These are phyloP conservation scores for Garra rufa DNA, from an alignment of 2,113 vertebrate genomes.

Conservation along the genomic window DNA sequence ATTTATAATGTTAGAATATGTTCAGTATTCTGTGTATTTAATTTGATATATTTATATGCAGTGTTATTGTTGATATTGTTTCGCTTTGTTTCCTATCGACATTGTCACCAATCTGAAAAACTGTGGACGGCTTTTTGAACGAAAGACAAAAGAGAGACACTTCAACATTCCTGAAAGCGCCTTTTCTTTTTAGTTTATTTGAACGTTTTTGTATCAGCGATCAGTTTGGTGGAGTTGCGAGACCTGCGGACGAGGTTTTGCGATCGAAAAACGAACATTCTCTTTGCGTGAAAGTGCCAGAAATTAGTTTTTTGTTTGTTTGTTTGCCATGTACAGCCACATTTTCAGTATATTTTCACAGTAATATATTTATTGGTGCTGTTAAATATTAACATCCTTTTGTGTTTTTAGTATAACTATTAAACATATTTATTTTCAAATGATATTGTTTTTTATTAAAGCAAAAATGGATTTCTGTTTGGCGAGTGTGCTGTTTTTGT, in stretches of 20 bases:
- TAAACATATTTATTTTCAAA: constrained; percentile 80
- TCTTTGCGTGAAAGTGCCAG: constrained; percentile 68
- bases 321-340: constrained; percentile 65
- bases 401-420: constrained; percentile 68
- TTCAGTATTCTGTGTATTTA: constrained; percentile 74
- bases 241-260: not conserved
- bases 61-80: constrained; percentile 66
- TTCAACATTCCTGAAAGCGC: constrained; percentile 71
- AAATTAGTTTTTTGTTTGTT: constrained; percentile 49
- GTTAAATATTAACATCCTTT: constrained; percentile 69
- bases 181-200: constrained; percentile 3
- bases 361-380: constrained; percentile 81
- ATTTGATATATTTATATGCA: constrained; percentile 76
- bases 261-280: constrained; percentile 59
- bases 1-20: constrained; percentile 73
- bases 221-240: not conserved
- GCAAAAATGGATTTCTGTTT: constrained; percentile 44
- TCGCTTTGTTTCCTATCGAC: constrained; percentile 55
- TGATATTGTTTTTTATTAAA: constrained; percentile 66
- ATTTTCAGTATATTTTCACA: constrained; percentile 77
- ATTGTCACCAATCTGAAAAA: constrained; percentile 56
- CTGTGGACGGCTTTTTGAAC: constrained; percentile 55
- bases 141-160: constrained; percentile 52
- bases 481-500: constrained; percentile 36
- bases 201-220: not conserved